Percentiles rank a stretch among this genome's conserved stretches.
Conservation (phyloP, 2,888 invertebrate species). For the Lepidonotus clava region DNA sequence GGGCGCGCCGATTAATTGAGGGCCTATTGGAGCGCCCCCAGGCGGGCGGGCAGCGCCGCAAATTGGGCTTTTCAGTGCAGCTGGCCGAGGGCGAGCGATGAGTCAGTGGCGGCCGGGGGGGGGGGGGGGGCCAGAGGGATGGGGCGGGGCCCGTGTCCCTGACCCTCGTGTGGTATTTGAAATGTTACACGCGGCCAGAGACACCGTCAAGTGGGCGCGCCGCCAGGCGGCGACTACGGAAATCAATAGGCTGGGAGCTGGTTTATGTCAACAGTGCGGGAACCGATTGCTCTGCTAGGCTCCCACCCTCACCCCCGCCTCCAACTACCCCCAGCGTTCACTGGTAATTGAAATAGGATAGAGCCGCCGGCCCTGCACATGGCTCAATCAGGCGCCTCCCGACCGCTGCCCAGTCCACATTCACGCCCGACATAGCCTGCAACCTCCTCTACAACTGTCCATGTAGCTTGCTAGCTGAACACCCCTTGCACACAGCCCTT, state of each 20-base stretch:
- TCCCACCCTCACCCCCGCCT: not conserved
- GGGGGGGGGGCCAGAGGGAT: not conserved
- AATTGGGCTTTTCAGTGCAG: conserved; percentile 41
- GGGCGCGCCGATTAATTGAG: conserved; percentile 42
- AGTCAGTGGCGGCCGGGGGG: not conserved
- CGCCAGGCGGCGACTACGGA: not conserved
- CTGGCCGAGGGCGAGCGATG: not conserved
- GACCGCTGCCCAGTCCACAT: too few species aligned
- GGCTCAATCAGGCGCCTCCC: too few species aligned
- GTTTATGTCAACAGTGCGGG: conserved; percentile 38
- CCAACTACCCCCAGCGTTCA: not conserved
- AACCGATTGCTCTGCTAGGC: not conserved
- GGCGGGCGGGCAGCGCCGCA: not conserved
- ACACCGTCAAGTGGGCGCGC: conserved; percentile 17
- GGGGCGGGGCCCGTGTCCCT: not conserved
- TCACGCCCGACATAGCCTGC: too few species aligned
- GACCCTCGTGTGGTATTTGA: conserved; percentile 39
- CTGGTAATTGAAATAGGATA: conserved; percentile 42
- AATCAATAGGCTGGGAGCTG: conserved; percentile 37
- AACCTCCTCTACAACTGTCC: not conserved
- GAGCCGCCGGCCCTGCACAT: conserved; percentile 8
- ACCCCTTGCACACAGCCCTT: not conserved
- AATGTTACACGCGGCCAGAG: conserved; percentile 48
- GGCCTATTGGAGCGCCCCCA: conserved; percentile 7
- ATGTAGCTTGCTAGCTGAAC: not conserved